phyloP scores from a whole-genome alignment of 1,140 invertebrate species.

The Pollicipes pollicipes region DNA sequence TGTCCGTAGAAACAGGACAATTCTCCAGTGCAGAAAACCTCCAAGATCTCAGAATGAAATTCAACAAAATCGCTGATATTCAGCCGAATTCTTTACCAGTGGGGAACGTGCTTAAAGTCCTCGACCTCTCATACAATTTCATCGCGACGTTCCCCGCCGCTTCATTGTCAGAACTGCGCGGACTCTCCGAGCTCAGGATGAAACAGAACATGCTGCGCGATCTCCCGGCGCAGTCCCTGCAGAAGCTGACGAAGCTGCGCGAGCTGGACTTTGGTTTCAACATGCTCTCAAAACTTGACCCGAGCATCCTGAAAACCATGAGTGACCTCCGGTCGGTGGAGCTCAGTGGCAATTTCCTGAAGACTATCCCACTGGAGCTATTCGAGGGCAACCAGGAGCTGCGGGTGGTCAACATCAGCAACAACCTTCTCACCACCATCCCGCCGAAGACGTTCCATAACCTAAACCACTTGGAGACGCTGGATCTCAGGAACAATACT shows the following conservation, averaged over 20 bases:
- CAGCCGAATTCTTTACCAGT: neutral
- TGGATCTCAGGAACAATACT: neutral
- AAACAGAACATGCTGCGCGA: neutral
- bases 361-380: neutral
- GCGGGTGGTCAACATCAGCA: neutral
- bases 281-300: neutral
- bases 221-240: neutral
- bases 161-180: neutral
- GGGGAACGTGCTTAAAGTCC: neutral
- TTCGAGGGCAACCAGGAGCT: neutral
- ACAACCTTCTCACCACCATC: neutral
- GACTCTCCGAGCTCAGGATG: neutral
- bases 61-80: neutral
- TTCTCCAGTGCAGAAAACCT: neutral
- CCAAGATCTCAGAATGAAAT: neutral
- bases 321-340: neutral
- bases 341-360: constrained; percentile 1
- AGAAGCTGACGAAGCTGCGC: neutral
- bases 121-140: neutral
- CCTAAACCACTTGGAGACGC: neutral
- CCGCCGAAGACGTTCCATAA: neutral
- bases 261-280: neutral
- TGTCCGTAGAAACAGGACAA: neutral
- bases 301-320: neutral
- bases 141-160: neutral